Evolutionary conservation across 23 tunicate species (phyloP).

Genomic region (Trididemnum clinides): DNA sequence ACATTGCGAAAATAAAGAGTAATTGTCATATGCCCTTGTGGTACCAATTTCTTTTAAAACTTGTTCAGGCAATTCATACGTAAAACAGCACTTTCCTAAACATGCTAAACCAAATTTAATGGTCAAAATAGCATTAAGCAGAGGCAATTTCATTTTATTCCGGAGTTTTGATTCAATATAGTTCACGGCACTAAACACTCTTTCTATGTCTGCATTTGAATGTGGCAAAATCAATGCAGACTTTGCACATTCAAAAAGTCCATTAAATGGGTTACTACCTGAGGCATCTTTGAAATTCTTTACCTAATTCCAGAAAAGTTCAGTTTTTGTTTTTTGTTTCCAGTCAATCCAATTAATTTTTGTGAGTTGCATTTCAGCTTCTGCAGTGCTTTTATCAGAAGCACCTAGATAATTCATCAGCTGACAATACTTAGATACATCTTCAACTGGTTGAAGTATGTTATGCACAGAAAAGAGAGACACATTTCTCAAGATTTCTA

Average conservation of each 20-base stretch:
- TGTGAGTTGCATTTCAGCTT: neutral
- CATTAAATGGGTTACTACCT: neutral
- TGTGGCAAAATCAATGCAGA: neutral
- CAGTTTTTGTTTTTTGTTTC: neutral
- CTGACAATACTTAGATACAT: neutral
- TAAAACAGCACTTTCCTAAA: too few species aligned
- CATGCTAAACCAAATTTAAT: too few species aligned
- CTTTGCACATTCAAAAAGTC: neutral
- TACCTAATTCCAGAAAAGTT: neutral
- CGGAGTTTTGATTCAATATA: neutral
- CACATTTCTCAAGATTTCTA: too few species aligned
- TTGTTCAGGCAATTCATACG: neutral
- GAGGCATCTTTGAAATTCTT: neutral
- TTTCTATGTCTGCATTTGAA: conserved; percentile 16
- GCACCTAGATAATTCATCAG: neutral
- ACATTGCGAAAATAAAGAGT: neutral
- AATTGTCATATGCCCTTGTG: too few species aligned
- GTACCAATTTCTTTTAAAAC: neutral
- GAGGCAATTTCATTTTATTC: neutral
- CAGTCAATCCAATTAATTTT: conserved; percentile 6
- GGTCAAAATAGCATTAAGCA: too few species aligned
- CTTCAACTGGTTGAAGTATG: neutral
- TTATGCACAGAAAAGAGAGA: too few species aligned
- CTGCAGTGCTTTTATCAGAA: too few species aligned
- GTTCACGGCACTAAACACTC: neutral